Evolutionary conservation across 2,888 invertebrate genomes (phyloP).

Genomic region (Oscheius sp.): DNA sequence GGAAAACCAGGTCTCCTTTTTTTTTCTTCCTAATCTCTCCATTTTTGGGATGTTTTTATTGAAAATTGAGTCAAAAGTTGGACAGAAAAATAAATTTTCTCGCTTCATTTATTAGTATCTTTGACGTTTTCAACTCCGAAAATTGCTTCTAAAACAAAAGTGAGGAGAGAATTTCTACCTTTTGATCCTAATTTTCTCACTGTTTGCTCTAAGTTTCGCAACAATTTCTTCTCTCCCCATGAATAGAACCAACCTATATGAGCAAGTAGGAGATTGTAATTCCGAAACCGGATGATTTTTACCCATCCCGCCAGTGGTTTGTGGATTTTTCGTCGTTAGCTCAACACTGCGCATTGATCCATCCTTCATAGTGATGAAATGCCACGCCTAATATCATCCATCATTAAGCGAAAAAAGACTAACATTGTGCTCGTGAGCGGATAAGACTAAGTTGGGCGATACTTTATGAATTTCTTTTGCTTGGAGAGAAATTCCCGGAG

Average conservation of each 20-base stretch:
- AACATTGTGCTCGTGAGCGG: slow-evolving; percentile 73
- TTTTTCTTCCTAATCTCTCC: too few relatives aligned
- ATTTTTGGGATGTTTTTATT: too few relatives aligned
- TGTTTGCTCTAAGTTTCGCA: too few relatives aligned
- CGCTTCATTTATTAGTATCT: too few relatives aligned
- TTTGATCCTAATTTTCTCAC: too few relatives aligned
- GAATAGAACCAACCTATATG: slow-evolving; percentile 48
- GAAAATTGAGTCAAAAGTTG: too few relatives aligned
- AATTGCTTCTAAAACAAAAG: too few relatives aligned
- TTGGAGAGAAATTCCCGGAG: neutral
- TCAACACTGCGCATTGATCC: neutral
- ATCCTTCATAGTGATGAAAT: neutral
- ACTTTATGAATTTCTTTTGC: slow-evolving; percentile 26
- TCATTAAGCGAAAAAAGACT: neutral
- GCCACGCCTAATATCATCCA: slow-evolving; percentile 2
- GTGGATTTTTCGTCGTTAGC: neutral
- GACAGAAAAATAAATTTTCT: too few relatives aligned
- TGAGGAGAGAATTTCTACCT: too few relatives aligned
- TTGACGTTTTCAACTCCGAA: too few relatives aligned
- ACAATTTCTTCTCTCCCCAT: too few relatives aligned
- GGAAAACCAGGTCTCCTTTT: too few relatives aligned
- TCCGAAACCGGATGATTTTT: slow-evolving; percentile 37
- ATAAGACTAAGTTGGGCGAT: slow-evolving; percentile 70
- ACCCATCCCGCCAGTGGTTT: slow-evolving; percentile 32
- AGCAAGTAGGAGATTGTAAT: slow-evolving; percentile 53